Evolutionary conservation across 2,797 vertebrate species (phyloP).

Genomic region (Channallabes apus): DNA sequence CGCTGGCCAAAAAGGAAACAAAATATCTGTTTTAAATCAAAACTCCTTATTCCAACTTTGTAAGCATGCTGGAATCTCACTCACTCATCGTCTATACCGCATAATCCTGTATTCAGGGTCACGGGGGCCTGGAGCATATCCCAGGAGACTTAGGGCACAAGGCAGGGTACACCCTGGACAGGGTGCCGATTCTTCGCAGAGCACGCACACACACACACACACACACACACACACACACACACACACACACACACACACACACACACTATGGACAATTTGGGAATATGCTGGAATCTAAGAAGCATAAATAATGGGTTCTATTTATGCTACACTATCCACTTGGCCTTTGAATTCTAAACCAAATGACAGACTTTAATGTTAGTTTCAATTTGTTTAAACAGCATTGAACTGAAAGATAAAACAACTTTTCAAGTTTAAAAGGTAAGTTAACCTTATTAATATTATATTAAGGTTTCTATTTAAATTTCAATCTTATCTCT

Average conservation of each 20-base stretch:
- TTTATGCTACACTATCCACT: neutral
- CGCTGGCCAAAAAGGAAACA: neutral
- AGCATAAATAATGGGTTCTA: neutral
- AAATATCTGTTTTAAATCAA: neutral
- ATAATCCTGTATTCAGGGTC: too few species aligned
- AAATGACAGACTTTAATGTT: neutral
- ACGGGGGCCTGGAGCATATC: too few species aligned
- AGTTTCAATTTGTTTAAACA: neutral
- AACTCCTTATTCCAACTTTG: neutral
- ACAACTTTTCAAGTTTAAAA: neutral
- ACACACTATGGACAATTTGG: neutral
- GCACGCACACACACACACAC: too few species aligned
- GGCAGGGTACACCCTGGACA: too few species aligned
- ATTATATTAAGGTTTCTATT: neutral
- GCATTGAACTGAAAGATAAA: neutral
- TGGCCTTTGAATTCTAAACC: neutral
- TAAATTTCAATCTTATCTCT: neutral
- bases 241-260: too few species aligned
- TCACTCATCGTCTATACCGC: too few species aligned
- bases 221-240: too few species aligned
- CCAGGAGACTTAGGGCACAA: too few species aligned
- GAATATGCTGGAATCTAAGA: neutral
- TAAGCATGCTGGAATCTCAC: neutral
- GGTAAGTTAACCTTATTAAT: too few species aligned
- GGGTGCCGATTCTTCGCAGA: too few species aligned